Evolutionary conservation across 2,797 vertebrate species (phyloP).

Genomic region (Tamandua tetradactyla): DNA sequence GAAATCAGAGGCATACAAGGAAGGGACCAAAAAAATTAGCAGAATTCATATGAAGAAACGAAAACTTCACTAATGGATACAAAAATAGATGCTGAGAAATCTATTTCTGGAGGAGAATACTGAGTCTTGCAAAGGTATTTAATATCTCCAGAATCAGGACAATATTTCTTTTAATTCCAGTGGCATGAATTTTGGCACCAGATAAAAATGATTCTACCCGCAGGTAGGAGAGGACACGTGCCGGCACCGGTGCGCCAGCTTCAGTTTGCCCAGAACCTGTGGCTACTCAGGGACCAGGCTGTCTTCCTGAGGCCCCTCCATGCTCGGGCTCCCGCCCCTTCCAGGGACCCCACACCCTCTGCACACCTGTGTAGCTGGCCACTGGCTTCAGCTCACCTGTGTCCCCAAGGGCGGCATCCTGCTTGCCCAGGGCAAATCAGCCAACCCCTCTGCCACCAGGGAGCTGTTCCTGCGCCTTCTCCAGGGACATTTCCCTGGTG

Average conservation of each 20-base stretch:
- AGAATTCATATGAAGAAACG: background rate
- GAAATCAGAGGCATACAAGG: background rate
- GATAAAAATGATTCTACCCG: background rate
- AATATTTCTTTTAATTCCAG: background rate
- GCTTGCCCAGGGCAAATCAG: background rate
- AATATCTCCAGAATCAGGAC: background rate
- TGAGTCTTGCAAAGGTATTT: background rate
- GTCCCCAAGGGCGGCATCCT: background rate
- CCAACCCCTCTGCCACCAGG: too few species aligned
- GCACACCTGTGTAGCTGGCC: accelerated
- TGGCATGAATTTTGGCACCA: background rate
- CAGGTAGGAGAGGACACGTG: accelerated
- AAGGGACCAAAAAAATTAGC: too few species aligned
- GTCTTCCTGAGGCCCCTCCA: too few species aligned
- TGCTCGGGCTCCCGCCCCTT: background rate
- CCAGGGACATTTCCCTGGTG: too few species aligned
- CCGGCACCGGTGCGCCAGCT: too few species aligned
- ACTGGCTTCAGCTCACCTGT: background rate
- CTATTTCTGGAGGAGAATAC: background rate
- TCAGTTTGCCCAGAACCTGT: background rate
- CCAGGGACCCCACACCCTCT: background rate
- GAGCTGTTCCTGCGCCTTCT: too few species aligned
- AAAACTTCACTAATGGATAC: background rate
- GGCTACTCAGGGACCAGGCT: background rate
- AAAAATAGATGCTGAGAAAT: background rate